Percentiles rank a stretch among this genome's conserved stretches.
These are phyloP conservation scores for Musca domestica DNA, from an alignment of 1,140 invertebrate genomes.

Conservation along the genomic window DNA sequence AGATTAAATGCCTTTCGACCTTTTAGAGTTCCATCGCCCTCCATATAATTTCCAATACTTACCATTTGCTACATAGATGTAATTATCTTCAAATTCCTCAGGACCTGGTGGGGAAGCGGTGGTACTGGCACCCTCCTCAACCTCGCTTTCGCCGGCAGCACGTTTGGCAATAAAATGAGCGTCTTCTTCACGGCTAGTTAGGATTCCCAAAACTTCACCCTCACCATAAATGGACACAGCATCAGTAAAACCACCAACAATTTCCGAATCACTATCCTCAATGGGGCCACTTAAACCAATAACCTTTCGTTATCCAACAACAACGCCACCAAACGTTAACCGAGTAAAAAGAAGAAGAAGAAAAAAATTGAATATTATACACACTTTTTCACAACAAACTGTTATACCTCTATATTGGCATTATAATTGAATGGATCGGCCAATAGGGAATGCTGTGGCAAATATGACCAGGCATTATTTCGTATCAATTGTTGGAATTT, in stretches of 20 bases:
- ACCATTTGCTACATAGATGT: constrained; percentile 45
- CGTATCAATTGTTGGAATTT: constrained; percentile 46
- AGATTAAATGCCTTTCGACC: too few relatives aligned
- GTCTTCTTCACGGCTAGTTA: constrained; percentile 54
- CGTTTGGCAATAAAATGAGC: constrained; percentile 44
- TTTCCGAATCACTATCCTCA: constrained; percentile 59
- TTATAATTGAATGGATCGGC: constrained; percentile 58
- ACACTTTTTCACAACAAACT: background rate
- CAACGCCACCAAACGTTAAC: background rate
- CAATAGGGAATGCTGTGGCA: constrained; percentile 58
- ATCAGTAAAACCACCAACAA: constrained; percentile 58
- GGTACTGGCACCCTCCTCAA: constrained; percentile 23
- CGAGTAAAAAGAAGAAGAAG: background rate
- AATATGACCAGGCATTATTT: constrained; percentile 53
- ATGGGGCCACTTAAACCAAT: constrained; percentile 58
- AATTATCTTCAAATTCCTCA: constrained; percentile 39
- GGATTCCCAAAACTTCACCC: constrained; percentile 58
- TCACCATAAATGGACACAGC: constrained; percentile 58
- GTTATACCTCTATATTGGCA: constrained; percentile 45
- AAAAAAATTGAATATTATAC: background rate
- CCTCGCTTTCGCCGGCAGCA: constrained; percentile 37
- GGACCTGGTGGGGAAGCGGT: constrained; percentile 31
- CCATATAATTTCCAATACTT: too few relatives aligned
- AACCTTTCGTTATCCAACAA: constrained; percentile 47
- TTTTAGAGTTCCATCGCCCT: too few relatives aligned